Conservation (phyloP, 1,140 invertebrate species). For the Stenopsyche tienmushanensis region DNA sequence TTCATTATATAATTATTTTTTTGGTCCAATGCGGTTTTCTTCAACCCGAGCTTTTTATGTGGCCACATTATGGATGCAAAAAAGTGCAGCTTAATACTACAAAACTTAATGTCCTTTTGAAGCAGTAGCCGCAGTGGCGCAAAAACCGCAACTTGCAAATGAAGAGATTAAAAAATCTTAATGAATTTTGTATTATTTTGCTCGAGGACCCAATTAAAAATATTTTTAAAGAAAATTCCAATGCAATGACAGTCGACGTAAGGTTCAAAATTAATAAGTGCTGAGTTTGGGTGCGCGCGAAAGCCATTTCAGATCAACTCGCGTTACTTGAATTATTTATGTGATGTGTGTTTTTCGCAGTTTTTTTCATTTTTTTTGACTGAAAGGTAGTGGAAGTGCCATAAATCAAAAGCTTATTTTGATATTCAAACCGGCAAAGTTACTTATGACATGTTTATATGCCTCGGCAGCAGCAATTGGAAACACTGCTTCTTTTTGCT, state of each 20-base stretch:
- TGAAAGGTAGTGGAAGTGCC: slow-evolving; percentile 35
- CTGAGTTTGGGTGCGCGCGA: no score
- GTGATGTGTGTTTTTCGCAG: slow-evolving; percentile 7
- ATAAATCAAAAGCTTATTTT: slow-evolving; percentile 39
- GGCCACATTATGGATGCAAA: no score
- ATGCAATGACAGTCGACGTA: no score
- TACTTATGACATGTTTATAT: slow-evolving; percentile 41
- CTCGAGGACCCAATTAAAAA: no score
- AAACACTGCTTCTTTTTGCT: neutral
- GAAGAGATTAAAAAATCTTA: no score
- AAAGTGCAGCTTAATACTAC: no score
- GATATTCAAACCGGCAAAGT: slow-evolving; percentile 38
- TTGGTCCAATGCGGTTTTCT: neutral
- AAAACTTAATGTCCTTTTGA: neutral
- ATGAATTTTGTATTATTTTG: no score
- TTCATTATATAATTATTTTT: no score
- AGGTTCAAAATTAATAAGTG: no score
- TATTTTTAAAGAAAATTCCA: no score
- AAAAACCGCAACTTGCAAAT: slow-evolving; percentile 31
- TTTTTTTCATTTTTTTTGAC: slow-evolving; percentile 33
- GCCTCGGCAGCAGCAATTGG: slow-evolving; percentile 25
- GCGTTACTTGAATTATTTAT: slow-evolving; percentile 38
- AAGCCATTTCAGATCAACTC: no score
- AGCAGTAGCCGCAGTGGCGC: slow-evolving; percentile 9
- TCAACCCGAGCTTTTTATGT: neutral